phyloP scores from a whole-genome alignment of 2,888 invertebrate genomes.

The Leptopilina drosophilae region DNA sequence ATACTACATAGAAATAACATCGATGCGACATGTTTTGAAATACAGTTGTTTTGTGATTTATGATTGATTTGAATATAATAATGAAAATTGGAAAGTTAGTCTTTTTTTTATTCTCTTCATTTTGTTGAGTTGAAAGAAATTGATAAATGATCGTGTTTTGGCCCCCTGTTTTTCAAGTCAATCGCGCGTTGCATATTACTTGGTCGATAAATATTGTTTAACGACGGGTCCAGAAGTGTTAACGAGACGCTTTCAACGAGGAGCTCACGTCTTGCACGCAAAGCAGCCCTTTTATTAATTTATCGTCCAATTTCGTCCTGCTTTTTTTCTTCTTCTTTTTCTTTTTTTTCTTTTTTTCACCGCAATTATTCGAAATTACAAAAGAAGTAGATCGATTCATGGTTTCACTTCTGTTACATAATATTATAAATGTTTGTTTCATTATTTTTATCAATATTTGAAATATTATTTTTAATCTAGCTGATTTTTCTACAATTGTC shows the following conservation, averaged over 20 bases:
- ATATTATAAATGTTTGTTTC: too few relatives aligned
- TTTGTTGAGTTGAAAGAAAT: neutral
- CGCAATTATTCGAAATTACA: too few relatives aligned
- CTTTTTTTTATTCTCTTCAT: neutral
- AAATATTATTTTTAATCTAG: neutral
- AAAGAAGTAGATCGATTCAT: too few relatives aligned
- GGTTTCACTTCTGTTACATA: too few relatives aligned
- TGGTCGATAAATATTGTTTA: constrained; percentile 61
- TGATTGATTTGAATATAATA: constrained; percentile 7
- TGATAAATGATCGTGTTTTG: constrained; percentile 22
- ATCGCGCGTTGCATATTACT: constrained; percentile 49
- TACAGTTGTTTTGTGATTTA: neutral
- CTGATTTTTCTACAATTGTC: neutral
- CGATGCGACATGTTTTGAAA: too few relatives aligned
- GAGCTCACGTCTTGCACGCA: constrained; percentile 38
- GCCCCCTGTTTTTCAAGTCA: constrained; percentile 11
- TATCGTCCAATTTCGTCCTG: constrained; percentile 7
- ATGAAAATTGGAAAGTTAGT: constrained; percentile 16
- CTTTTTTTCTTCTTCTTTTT: too few relatives aligned
- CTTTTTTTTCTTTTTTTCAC: too few relatives aligned
- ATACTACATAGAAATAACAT: too few relatives aligned
- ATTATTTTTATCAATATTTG: too few relatives aligned
- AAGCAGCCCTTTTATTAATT: constrained; percentile 37
- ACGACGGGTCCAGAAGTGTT: constrained; percentile 60
- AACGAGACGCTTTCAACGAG: constrained; percentile 59